Percentiles rank a stretch among this genome's conserved stretches.
Conservation (phyloP, 2,888 invertebrate genomes). For the Enoplolaimus lenunculus region DNA sequence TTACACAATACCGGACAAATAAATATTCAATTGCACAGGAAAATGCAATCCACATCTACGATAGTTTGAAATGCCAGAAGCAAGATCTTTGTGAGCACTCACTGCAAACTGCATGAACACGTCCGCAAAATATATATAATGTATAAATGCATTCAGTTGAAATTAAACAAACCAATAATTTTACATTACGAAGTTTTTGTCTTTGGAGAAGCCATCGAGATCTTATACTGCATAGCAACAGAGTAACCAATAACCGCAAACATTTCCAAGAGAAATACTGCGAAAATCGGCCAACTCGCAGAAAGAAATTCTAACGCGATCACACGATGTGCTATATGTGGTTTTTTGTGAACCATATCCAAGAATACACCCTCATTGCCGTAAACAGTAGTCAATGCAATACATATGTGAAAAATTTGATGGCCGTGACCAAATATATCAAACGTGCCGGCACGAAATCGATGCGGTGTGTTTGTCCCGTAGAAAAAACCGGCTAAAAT, state of each 20-base stretch:
- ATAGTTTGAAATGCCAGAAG: too few species aligned
- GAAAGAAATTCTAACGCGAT: background rate
- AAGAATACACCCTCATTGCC: constrained; percentile 39
- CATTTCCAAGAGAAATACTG: background rate
- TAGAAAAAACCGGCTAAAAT: constrained; percentile 40
- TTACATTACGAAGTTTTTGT: too few species aligned
- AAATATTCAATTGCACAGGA: too few species aligned
- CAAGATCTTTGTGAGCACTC: too few species aligned
- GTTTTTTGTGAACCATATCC: constrained; percentile 31
- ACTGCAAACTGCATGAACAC: too few species aligned
- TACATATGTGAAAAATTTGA: constrained; percentile 41
- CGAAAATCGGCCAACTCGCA: background rate
- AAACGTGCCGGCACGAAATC: constrained; percentile 36
- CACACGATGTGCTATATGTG: background rate
- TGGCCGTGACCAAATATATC: constrained; percentile 42
- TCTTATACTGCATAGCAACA: too few species aligned
- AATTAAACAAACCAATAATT: too few species aligned
- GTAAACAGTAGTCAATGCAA: constrained; percentile 37
- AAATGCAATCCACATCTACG: too few species aligned
- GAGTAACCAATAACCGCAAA: background rate
- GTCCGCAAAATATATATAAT: too few species aligned
- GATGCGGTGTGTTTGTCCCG: constrained; percentile 40
- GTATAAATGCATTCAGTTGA: too few species aligned
- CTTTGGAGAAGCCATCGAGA: too few species aligned
- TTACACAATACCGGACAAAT: too few species aligned